These are phyloP conservation scores for Clarias batrachus DNA, from an alignment of 2,113 vertebrate species.

Conservation along the genomic window DNA sequence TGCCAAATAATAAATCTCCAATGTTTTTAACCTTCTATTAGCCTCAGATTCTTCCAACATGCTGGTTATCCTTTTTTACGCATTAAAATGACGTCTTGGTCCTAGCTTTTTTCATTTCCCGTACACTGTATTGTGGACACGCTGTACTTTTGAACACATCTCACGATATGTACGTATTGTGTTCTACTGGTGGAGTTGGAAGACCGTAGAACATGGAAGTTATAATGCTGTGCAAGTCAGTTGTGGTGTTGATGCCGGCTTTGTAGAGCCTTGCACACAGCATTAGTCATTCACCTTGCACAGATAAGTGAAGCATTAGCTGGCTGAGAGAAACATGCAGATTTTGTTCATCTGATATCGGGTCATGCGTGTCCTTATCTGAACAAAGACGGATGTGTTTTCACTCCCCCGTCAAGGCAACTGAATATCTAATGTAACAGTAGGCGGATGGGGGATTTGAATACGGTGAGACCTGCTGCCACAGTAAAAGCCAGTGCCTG, in stretches of 20 bases:
- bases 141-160: background rate
- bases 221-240: background rate
- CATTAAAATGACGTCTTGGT: background rate
- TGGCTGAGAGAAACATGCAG: conserved; percentile 23
- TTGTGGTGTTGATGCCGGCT: background rate
- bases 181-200: background rate
- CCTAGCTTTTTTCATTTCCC: background rate
- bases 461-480: background rate
- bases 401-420: conserved; percentile 51
- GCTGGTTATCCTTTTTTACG: background rate
- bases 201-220: background rate
- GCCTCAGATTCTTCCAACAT: background rate
- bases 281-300: conserved; percentile 3
- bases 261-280: background rate
- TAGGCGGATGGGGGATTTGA: conserved; percentile 8
- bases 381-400: conserved; percentile 57
- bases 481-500: background rate
- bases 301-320: conserved; percentile 54
- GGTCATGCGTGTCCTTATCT: conserved; percentile 42
- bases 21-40: background rate
- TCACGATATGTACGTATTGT: background rate
- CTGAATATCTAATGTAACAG: conserved; percentile 45
- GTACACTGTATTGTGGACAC: background rate
- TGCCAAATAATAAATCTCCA: too few relatives aligned
- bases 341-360: conserved; percentile 42